These are phyloP conservation scores for Coreoperca whiteheadi DNA, from an alignment of 2,113 vertebrate species.

Conservation along the genomic window DNA sequence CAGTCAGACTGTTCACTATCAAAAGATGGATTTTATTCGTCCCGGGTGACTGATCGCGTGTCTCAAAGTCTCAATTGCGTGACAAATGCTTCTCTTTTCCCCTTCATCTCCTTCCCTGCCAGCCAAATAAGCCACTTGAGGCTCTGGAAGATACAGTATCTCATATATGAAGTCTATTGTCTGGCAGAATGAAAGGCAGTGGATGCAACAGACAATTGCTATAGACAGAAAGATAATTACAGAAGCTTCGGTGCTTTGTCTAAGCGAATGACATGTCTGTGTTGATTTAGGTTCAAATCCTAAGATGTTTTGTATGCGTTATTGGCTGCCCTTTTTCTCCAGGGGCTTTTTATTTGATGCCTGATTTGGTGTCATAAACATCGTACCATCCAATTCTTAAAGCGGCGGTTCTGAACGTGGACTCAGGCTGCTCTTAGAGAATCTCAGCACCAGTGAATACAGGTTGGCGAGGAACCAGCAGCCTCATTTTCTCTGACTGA, in stretches of 20 bases:
- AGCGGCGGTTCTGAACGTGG: not conserved
- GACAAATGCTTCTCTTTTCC: conserved; percentile 43
- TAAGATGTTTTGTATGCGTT: conserved; percentile 30
- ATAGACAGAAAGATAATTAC: conserved; percentile 76
- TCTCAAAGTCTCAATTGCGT: conserved; percentile 59
- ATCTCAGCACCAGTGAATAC: conserved; percentile 20
- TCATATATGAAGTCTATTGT: conserved; percentile 66
- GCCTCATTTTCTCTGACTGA: conserved; percentile 57
- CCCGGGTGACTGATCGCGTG: conserved; percentile 52
- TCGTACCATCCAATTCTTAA: not conserved
- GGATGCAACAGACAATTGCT: conserved; percentile 58
- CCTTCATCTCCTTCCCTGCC: conserved; percentile 50
- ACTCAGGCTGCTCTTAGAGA: conserved; percentile 12
- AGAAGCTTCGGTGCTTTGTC: conserved; percentile 53
- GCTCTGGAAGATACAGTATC: conserved; percentile 53
- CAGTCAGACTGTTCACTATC: conserved; percentile 24
- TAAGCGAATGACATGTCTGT: conserved; percentile 60
- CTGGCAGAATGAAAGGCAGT: conserved; percentile 57
- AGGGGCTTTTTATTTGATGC: conserved; percentile 29
- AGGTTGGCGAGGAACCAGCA: conserved; percentile 42
- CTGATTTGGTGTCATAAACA: conserved; percentile 57
- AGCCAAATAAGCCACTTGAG: conserved; percentile 66
- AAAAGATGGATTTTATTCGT: conserved; percentile 49
- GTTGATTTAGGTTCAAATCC: conserved; percentile 66
- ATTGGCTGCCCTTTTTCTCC: conserved; percentile 43